Evolutionary conservation across 37 sponge, comb jelly and placozoan species (phyloP).

Genomic region (Haliclona indistincta): DNA sequence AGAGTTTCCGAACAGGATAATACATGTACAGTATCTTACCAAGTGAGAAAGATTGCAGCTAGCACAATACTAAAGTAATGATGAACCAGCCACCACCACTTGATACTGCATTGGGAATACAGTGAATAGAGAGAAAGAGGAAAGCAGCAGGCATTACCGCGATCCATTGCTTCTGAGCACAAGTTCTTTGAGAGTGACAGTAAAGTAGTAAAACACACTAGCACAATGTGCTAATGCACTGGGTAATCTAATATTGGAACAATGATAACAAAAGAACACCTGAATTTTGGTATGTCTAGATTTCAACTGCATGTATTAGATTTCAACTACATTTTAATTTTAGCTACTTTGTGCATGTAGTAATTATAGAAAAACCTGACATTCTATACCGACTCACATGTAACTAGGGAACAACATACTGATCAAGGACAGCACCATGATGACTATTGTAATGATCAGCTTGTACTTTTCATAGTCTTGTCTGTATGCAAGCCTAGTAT

Average conservation of each 20-base stretch:
- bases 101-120: constrained; percentile 34
- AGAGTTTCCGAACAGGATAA: neutral
- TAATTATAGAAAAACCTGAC: neutral
- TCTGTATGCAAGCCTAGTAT: constrained; percentile 57
- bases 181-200: constrained; percentile 67
- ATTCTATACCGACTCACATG: constrained; percentile 23
- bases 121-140: neutral
- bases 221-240: constrained; percentile 40
- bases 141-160: constrained; percentile 13
- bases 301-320: neutral
- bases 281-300: neutral
- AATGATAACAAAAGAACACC: neutral
- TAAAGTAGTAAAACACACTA: constrained; percentile 73
- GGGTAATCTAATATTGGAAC: constrained; percentile 16
- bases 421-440: constrained; percentile 32
- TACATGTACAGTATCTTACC: constrained; percentile 31
- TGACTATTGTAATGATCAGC: constrained; percentile 41
- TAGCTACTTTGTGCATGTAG: neutral
- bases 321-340: neutral
- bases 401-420: constrained; percentile 36
- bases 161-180: constrained; percentile 73
- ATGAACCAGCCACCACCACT: constrained; percentile 73
- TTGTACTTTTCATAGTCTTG: constrained; percentile 69
- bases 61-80: constrained; percentile 65
- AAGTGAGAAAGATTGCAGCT: constrained; percentile 53